Conservation (phyloP, 2,888 invertebrate genomes). For the Drosophila phalerata region DNA sequence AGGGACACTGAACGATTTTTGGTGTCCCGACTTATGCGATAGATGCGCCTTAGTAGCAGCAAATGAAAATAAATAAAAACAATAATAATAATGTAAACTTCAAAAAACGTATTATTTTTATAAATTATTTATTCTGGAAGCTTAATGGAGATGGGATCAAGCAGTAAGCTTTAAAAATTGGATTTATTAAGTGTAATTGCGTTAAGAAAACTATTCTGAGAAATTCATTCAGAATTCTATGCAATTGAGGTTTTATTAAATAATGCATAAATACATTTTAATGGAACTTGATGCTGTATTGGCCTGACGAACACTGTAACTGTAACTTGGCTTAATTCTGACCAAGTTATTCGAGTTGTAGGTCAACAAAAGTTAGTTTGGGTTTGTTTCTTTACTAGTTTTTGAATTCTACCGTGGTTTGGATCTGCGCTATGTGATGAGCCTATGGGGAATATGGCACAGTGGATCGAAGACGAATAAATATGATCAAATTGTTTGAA, state of each 20-base stretch:
- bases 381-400: background rate
- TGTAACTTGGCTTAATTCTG: background rate
- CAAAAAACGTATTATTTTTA: background rate
- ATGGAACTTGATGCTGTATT: too few species aligned
- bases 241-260: too few species aligned
- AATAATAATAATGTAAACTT: constrained; percentile 7
- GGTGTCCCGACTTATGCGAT: constrained; percentile 17
- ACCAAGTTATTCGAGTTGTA: too few species aligned
- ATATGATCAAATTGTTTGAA: background rate
- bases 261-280: too few species aligned
- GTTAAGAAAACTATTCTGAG: too few species aligned
- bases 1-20: constrained; percentile 14
- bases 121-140: background rate
- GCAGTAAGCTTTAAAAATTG: too few species aligned
- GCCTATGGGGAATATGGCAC: background rate
- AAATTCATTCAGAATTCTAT: too few species aligned
- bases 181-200: too few species aligned
- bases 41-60: constrained; percentile 45
- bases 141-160: too few species aligned
- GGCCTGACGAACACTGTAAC: too few species aligned
- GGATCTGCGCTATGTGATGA: background rate
- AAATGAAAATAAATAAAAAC: constrained; percentile 17
- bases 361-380: background rate
- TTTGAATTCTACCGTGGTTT: background rate
- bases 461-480: background rate